Percentiles rank a stretch among this genome's conserved stretches.
These are phyloP conservation scores for Rhadina sibilatrix DNA, from an alignment of 2,113 vertebrate genomes.

Conservation along the genomic window DNA sequence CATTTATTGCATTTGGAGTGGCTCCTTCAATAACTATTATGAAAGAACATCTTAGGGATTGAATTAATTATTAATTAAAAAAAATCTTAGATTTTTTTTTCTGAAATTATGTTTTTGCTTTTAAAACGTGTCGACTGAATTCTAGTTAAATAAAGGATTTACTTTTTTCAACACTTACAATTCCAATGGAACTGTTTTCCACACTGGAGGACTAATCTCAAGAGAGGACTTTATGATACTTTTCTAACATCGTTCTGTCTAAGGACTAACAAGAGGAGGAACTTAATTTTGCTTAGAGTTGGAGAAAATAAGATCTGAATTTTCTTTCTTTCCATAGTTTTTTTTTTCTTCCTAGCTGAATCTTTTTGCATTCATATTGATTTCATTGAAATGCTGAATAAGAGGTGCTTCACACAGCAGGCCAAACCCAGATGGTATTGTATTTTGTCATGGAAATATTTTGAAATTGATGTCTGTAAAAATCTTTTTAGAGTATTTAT, in stretches of 20 bases:
- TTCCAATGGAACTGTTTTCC: background rate
- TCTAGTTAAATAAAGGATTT: background rate
- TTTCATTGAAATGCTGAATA: background rate
- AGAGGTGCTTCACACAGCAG: background rate
- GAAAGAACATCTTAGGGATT: background rate
- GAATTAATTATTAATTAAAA: background rate
- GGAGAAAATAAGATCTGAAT: background rate
- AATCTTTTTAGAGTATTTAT: background rate
- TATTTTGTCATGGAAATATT: background rate
- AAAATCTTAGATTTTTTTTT: background rate
- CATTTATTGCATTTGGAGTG: background rate
- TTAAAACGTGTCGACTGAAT: background rate
- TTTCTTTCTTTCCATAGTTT: background rate
- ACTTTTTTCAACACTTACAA: background rate
- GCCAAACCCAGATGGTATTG: background rate
- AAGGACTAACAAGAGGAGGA: background rate
- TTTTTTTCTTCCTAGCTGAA: background rate
- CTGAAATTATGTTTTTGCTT: background rate
- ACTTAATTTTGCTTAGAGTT: background rate
- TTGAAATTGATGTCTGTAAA: background rate
- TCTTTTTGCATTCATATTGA: background rate
- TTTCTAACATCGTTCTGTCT: background rate
- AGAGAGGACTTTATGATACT: background rate
- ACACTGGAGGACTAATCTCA: background rate
- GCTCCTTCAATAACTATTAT: background rate